Evolutionary conservation across 53 echinoderm and acorn worm genomes (phyloP).

Genomic region (Echinometra lucunter): DNA sequence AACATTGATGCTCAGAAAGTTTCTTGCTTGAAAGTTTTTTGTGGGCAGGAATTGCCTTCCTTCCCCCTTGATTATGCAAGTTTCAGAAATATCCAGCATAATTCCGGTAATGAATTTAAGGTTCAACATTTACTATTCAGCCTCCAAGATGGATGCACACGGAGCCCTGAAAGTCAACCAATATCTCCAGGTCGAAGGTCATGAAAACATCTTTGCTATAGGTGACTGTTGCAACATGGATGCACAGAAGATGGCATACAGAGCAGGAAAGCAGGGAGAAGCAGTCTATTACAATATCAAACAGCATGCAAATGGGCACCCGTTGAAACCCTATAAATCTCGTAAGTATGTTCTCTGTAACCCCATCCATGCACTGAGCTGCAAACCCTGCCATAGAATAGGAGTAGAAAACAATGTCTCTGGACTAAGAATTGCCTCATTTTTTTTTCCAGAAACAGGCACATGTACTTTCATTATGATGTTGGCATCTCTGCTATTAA

Average conservation of each 20-base stretch:
- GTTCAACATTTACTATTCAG: conserved; percentile 60
- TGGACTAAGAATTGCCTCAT: no score
- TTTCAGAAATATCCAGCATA: background rate
- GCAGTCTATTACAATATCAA: conserved; percentile 70
- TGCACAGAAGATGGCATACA: conserved; percentile 77
- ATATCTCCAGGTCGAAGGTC: conserved; percentile 86
- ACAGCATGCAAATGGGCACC: conserved; percentile 54
- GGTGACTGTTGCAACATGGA: conserved; percentile 88
- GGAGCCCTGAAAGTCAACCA: conserved; percentile 81
- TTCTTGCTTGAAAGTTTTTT: background rate
- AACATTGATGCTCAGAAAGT: background rate
- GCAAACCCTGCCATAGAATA: no score
- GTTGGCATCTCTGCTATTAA: no score
- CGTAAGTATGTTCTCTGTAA: conserved; percentile 64
- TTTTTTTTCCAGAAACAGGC: no score
- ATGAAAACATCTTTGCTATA: conserved; percentile 84
- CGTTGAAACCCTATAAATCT: conserved; percentile 72
- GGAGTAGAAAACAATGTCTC: no score
- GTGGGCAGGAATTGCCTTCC: background rate
- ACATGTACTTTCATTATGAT: no score
- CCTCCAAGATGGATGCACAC: conserved; percentile 72
- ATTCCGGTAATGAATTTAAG: background rate
- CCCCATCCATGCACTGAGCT: no score
- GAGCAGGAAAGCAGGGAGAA: conserved; percentile 74
- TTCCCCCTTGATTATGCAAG: background rate